Percentiles rank a stretch among this genome's conserved stretches.
Conservation (phyloP, 92 coral and sea anemone genomes). For the Bergia puertoricense region DNA sequence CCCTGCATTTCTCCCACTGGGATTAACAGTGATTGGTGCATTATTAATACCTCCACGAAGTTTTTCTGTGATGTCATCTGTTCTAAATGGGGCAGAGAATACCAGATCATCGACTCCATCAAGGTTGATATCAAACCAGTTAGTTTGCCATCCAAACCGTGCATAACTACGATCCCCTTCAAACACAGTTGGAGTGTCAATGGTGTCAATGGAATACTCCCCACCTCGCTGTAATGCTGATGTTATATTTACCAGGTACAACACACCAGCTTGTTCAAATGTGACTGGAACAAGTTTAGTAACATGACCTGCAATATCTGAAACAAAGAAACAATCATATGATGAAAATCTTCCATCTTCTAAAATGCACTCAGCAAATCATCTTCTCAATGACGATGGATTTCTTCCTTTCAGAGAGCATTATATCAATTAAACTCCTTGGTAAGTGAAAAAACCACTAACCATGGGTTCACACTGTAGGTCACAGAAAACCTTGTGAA, state of each 20-base stretch:
- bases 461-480: too few relatives aligned
- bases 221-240: slow-evolving; percentile 54
- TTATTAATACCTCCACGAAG: slow-evolving; percentile 70
- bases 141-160: slow-evolving; percentile 82
- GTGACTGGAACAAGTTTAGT: slow-evolving; percentile 50
- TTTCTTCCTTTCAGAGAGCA: background rate
- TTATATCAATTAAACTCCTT: too few relatives aligned
- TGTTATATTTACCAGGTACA: slow-evolving; percentile 70
- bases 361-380: background rate
- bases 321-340: background rate
- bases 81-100: slow-evolving; percentile 88
- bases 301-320: slow-evolving; percentile 73
- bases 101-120: slow-evolving; percentile 85
- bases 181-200: slow-evolving; percentile 60
- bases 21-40: background rate
- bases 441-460: too few relatives aligned
- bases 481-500: too few relatives aligned
- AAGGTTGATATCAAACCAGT: slow-evolving; percentile 73
- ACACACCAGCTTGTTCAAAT: slow-evolving; percentile 86
- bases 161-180: slow-evolving; percentile 96
- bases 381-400: background rate
- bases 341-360: too few relatives aligned
- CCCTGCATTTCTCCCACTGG: too few relatives aligned
- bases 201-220: slow-evolving; percentile 45
- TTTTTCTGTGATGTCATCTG: slow-evolving; percentile 81